These are phyloP conservation scores for Tinamus major DNA, from an alignment of 2,797 vertebrate species.

Conservation along the genomic window DNA sequence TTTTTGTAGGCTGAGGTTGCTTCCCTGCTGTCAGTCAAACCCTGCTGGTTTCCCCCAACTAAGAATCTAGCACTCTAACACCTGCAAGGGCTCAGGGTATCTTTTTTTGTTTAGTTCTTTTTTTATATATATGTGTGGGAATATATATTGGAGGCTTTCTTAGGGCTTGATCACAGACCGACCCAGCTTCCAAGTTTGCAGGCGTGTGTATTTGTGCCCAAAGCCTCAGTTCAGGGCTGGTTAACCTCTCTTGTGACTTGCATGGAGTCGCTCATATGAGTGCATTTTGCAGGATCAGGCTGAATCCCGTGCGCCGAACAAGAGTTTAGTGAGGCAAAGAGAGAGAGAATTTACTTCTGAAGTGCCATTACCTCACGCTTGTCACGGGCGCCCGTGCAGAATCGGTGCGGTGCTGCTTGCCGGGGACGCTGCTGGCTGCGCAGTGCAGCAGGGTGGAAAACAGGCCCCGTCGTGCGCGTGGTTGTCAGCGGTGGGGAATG, in stretches of 20 bases:
- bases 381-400: background rate
- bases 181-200: background rate
- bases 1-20: constrained; percentile 23
- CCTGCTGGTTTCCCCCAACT: background rate
- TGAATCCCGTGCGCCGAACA: background rate
- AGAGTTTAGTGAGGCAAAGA: background rate
- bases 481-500: constrained; percentile 29
- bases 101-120: background rate
- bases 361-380: background rate
- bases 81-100: constrained; percentile 2
- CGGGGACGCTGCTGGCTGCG: accelerated
- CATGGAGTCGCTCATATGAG: background rate
- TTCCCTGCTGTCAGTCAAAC: background rate
- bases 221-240: background rate
- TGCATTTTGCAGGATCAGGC: background rate
- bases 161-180: background rate
- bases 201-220: background rate
- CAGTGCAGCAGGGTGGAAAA: constrained; percentile 26
- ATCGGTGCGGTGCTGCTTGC: background rate
- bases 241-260: background rate
- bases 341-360: background rate
- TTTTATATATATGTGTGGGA: background rate
- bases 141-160: background rate
- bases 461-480: background rate
- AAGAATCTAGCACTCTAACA: constrained; percentile 1